Conservation (phyloP, 1,140 invertebrate genomes). For the Eupeodes corollae region DNA sequence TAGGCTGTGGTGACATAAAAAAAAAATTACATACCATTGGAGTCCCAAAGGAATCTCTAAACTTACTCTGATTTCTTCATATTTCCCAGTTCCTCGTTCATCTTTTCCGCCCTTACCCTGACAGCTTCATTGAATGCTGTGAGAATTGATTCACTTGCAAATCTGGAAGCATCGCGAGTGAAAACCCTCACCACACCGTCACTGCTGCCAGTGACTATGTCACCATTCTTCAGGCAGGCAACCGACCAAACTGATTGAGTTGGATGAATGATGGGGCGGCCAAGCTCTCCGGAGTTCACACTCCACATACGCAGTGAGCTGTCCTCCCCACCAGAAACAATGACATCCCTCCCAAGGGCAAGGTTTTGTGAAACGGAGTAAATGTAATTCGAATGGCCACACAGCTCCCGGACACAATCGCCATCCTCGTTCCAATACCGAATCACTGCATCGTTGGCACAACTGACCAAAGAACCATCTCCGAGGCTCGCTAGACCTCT, state of each 20-base stretch:
- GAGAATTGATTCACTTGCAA: slow-evolving; percentile 49
- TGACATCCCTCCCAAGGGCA: slow-evolving; percentile 43
- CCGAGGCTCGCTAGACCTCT: slow-evolving; percentile 59
- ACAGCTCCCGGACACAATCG: slow-evolving; percentile 63
- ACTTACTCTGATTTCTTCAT: slow-evolving; percentile 63
- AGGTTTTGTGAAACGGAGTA: slow-evolving; percentile 49
- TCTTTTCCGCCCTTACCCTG: slow-evolving; percentile 42
- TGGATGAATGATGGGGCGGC: slow-evolving; percentile 63
- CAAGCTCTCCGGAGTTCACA: slow-evolving; percentile 36
- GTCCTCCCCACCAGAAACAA: slow-evolving; percentile 78
- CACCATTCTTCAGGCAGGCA: slow-evolving; percentile 65
- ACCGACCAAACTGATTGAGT: slow-evolving; percentile 84
- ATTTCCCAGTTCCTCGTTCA: slow-evolving; percentile 51
- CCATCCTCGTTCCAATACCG: slow-evolving; percentile 70
- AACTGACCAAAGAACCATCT: slow-evolving; percentile 66
- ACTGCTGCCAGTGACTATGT: slow-evolving; percentile 80
- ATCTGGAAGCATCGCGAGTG: slow-evolving; percentile 52
- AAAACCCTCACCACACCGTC: slow-evolving; percentile 82
- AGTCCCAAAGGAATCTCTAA: too few relatives aligned
- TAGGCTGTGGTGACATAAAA: slow-evolving; percentile 44
- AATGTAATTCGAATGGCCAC: slow-evolving; percentile 72
- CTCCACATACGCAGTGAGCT: slow-evolving; percentile 76
- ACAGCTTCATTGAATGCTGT: slow-evolving; percentile 63
- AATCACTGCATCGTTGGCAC: slow-evolving; percentile 81
- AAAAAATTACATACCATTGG: too few relatives aligned